Percentiles rank a stretch among this genome's conserved stretches.
Evolutionary conservation across 2,888 invertebrate genomes (phyloP).

Genomic region (Bimastos eiseni): DNA sequence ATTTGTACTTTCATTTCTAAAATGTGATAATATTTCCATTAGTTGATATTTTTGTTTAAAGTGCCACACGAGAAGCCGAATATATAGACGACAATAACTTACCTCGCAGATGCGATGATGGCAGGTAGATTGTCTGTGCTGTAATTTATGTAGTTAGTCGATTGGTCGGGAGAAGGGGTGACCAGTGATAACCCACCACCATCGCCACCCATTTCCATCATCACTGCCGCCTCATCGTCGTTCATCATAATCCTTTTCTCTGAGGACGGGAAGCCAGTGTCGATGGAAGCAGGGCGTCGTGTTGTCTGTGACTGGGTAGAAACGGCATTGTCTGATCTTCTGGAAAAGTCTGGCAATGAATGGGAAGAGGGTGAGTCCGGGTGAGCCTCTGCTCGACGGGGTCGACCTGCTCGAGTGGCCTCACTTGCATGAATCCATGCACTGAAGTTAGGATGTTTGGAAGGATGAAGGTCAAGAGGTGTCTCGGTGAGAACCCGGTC

Average conservation of each 20-base stretch:
- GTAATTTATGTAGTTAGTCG: neutral
- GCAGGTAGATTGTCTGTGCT: neutral
- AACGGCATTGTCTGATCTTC: neutral
- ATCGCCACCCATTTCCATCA: neutral
- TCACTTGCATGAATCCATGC: neutral
- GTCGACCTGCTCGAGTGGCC: neutral
- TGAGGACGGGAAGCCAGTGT: conserved; percentile 6
- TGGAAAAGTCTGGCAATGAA: neutral
- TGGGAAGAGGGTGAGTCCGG: neutral
- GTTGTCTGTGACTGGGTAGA: neutral
- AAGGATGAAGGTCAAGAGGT: neutral
- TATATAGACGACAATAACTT: neutral
- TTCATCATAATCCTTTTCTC: neutral
- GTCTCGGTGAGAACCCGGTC: neutral
- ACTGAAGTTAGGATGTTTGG: neutral
- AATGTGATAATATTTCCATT: neutral
- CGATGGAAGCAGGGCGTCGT: conserved; percentile 13
- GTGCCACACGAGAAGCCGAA: neutral
- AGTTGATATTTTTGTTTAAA: neutral
- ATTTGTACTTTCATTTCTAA: neutral
- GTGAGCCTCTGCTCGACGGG: neutral
- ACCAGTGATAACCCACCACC: neutral
- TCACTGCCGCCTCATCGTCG: neutral
- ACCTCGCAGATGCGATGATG: neutral
- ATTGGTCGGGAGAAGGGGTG: neutral